Base-by-base conservation (phyloP, 2,888 invertebrate genomes). In the Pherbina coryleti region DNA sequence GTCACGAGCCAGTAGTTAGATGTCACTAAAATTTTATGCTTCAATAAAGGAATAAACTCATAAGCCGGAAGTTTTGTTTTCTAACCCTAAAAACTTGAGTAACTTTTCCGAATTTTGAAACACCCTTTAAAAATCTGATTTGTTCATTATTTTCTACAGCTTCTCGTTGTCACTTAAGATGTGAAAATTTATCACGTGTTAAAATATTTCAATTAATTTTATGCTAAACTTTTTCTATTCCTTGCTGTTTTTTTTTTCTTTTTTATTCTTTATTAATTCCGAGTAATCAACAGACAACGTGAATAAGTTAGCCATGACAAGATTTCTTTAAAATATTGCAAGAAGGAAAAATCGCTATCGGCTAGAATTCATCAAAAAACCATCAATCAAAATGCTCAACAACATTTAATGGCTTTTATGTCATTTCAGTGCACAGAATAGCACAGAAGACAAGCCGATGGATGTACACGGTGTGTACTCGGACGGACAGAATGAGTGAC, bases 141-240 rank as follows among this genome's bases (percentile, higher is more conserved):
- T n/a, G n/a, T 37, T 37, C 37, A 22, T 28, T 37, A 5, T 67
- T 17, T 25, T 14, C 14, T 25, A 25, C 25, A 19, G 17, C 44
- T n/a, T 14, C 28, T 57, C 44, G 72, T 53, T 51, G 74, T 66
- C 66, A 25, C 67, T 44, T 78, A 66, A 78, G 78, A 70, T 78
- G 77, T 81, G 79, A 81, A 86, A 87, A 87, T 87, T 87, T 87
- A 87, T 87, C 86, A 87, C 87, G 87, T 87, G 87, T 84, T 87
- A 87, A 87, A 87, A 87, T 86, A 86, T 87, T 87, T 87, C 87
- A 87, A 87, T 87, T 87, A 87, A 87, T 86, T 84, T 83, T 83
- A 84, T 87, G 87, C 86, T 87, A 81, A 80, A 76, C 79, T 80
- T 80, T 81, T 77, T 76, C 19, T n/a, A 14, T 34, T 55, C 5